These are phyloP conservation scores for Muscina levida DNA, from an alignment of 2,888 invertebrate species.

Conservation along the genomic window DNA sequence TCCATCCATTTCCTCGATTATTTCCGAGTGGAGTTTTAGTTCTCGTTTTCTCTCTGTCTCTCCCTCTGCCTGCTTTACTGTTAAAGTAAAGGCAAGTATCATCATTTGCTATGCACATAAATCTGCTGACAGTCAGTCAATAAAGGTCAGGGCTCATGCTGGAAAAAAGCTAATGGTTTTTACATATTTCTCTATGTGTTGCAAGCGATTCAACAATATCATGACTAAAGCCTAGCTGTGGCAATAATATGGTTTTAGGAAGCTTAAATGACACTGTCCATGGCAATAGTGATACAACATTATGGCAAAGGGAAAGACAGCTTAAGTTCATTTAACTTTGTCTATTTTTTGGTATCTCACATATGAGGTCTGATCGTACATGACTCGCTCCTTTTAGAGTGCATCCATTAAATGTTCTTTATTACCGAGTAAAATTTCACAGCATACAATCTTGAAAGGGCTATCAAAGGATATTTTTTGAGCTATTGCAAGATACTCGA, in stretches of 20 bases:
- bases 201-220: slow-evolving; percentile 1
- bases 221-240: slow-evolving; percentile 27
- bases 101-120: slow-evolving; percentile 32
- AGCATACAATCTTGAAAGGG: too few species aligned
- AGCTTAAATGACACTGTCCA: slow-evolving; percentile 9
- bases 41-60: not conserved
- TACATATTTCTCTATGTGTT: not conserved
- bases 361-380: too few species aligned
- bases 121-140: slow-evolving; percentile 18
- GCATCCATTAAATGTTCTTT: too few species aligned
- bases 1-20: not conserved
- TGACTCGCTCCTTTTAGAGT: too few species aligned
- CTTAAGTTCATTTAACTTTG: too few species aligned
- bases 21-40: too few species aligned
- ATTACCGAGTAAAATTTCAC: too few species aligned
- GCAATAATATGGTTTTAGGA: slow-evolving; percentile 3
- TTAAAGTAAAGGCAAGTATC: not conserved
- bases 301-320: slow-evolving; percentile 23
- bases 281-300: slow-evolving; percentile 5
- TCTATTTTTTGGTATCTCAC: too few species aligned
- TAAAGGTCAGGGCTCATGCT: slow-evolving; percentile 8
- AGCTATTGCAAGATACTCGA: too few species aligned
- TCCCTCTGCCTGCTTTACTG: not conserved
- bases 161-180: not conserved
- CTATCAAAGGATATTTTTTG: too few species aligned